These are phyloP conservation scores for Paramormyrops kingsleyae DNA, from an alignment of 2,113 vertebrate species.

Conservation along the genomic window DNA sequence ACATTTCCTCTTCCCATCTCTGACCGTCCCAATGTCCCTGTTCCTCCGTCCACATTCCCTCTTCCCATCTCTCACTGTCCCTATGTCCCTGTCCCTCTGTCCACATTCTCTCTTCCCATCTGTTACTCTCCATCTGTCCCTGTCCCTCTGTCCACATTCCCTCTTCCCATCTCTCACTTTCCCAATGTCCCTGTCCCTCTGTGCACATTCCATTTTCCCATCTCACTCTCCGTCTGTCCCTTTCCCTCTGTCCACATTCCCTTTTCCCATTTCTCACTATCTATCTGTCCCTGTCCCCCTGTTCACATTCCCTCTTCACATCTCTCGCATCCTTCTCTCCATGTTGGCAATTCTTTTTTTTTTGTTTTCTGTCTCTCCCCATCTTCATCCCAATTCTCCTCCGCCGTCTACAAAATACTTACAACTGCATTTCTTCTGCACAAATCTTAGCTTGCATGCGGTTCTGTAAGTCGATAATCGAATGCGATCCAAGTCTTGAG, in stretches of 20 bases:
- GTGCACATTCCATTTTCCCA: neutral
- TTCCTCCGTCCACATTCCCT: neutral
- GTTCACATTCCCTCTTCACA: neutral
- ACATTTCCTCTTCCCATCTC: neutral
- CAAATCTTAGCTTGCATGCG: slow-evolving; percentile 94
- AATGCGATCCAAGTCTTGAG: slow-evolving; percentile 95
- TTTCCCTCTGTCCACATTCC: neutral
- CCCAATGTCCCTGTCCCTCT: neutral
- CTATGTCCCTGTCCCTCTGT: neutral
- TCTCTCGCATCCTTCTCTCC: neutral
- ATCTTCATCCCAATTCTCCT: neutral
- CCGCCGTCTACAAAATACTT: slow-evolving; percentile 52
- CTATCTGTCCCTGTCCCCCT: neutral
- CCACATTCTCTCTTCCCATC: neutral
- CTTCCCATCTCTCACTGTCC: neutral
- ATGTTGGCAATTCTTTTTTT: neutral
- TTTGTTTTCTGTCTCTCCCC: neutral
- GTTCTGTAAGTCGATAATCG: slow-evolving; percentile 95
- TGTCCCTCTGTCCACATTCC: neutral
- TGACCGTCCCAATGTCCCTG: neutral
- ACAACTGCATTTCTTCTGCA: slow-evolving; percentile 98
- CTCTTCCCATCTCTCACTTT: neutral
- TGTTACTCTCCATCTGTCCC: neutral
- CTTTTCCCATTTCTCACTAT: neutral
- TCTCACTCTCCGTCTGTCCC: neutral